A percentile compares a stretch with the other conserved stretches of the same genome.
Evolutionary conservation across 2,797 vertebrate genomes (phyloP).

Genomic region (Carcharodon carcharias): DNA sequence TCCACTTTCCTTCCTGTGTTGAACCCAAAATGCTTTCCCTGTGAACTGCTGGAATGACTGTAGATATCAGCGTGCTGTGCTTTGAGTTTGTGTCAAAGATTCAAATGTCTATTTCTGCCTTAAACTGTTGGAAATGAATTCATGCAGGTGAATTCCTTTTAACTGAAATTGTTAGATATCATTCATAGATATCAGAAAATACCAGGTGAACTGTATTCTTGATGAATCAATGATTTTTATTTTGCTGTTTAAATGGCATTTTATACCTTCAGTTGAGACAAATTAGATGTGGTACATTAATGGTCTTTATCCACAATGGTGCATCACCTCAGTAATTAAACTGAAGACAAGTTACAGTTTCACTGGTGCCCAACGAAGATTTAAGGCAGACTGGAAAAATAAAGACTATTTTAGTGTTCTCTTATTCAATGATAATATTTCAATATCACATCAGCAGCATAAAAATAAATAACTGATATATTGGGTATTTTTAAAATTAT

Average conservation of each 20-base stretch:
- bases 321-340: not conserved
- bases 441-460: not conserved
- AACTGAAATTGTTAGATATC: not conserved
- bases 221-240: not conserved
- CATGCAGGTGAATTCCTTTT: not conserved
- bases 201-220: not conserved
- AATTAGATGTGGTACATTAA: not conserved
- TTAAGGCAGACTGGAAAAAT: not conserved
- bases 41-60: too few relatives aligned
- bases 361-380: not conserved
- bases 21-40: too few relatives aligned
- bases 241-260: not conserved
- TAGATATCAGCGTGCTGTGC: too few relatives aligned
- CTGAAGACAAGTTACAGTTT: not conserved
- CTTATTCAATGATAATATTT: not conserved
- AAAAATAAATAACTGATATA: not conserved
- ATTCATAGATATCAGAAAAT: not conserved
- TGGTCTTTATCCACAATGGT: not conserved
- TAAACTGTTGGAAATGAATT: too few relatives aligned
- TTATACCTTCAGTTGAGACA: not conserved
- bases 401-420: not conserved
- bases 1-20: too few relatives aligned
- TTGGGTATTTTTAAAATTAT: not conserved
- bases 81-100: not conserved
- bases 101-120: not conserved